phyloP scores from a whole-genome alignment of 2,888 invertebrate species.

The Prenolepis imparis region DNA sequence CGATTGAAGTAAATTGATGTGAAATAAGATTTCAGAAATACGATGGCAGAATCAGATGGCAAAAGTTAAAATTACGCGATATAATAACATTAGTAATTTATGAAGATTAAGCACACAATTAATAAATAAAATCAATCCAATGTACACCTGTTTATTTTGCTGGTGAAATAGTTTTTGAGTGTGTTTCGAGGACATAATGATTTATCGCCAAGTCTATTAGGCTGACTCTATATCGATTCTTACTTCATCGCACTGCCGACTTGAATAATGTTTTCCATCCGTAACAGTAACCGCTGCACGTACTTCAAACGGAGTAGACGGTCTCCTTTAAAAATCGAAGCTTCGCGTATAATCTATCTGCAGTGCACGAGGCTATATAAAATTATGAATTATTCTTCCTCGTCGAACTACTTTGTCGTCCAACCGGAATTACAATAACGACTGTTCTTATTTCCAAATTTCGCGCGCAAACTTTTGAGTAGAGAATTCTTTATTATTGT shows the following conservation, averaged over 20 bases:
- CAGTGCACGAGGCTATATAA: slow-evolving; percentile 8
- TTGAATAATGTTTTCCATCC: slow-evolving; percentile 28
- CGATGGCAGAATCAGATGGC: slow-evolving; percentile 64
- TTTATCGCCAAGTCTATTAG: slow-evolving; percentile 42
- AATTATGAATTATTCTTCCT: slow-evolving; percentile 40
- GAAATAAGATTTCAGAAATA: slow-evolving; percentile 13
- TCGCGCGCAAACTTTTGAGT: slow-evolving; percentile 7
- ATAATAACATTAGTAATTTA: slow-evolving; percentile 79
- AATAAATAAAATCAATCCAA: slow-evolving; percentile 48
- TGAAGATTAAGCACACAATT: slow-evolving; percentile 60
- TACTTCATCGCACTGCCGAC: slow-evolving; percentile 24
- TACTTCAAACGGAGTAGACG: slow-evolving; percentile 32
- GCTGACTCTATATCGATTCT: slow-evolving; percentile 50
- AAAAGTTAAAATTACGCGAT: slow-evolving; percentile 82
- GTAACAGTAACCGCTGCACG: slow-evolving; percentile 24
- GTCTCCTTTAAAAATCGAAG: slow-evolving; percentile 50
- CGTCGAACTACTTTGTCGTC: slow-evolving; percentile 7
- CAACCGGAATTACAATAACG: slow-evolving; percentile 8
- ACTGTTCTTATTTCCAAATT: slow-evolving; percentile 28
- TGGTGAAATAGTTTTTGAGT: slow-evolving; percentile 32
- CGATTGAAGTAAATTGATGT: slow-evolving; percentile 14
- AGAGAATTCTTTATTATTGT: slow-evolving; percentile 9
- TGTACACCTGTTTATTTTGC: not conserved
- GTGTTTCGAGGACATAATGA: slow-evolving; percentile 39
- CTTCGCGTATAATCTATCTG: slow-evolving; percentile 11